These are phyloP conservation scores for Oxyscelio sp. DNA, from an alignment of 2,888 invertebrate species.

Conservation along the genomic window DNA sequence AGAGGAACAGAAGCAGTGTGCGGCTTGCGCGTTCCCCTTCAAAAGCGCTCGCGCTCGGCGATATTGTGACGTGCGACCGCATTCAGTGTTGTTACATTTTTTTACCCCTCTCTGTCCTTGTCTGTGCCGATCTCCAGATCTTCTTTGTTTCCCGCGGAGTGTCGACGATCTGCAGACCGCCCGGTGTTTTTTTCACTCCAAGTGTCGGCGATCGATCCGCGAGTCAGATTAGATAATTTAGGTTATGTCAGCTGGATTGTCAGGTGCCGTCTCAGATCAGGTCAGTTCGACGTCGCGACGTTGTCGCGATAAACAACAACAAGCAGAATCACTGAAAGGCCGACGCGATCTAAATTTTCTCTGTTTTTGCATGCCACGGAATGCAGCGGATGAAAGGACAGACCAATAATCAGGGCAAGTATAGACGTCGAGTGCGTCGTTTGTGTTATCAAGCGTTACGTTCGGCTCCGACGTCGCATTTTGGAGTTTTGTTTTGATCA, in stretches of 20 bases:
- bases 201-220: conserved; percentile 47
- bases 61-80: neutral
- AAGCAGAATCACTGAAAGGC: conserved; percentile 79
- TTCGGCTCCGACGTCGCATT: neutral
- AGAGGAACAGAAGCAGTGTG: conserved; percentile 34
- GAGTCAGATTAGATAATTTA: conserved; percentile 66
- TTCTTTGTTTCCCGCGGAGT: conserved; percentile 5
- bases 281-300: conserved; percentile 82
- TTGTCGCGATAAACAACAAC: conserved; percentile 53
- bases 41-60: conserved; percentile 10
- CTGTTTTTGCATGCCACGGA: conserved; percentile 88
- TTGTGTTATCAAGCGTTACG: conserved; percentile 19
- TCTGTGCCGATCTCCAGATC: no score
- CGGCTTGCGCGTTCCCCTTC: conserved; percentile 57
- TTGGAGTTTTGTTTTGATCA: neutral
- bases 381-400: conserved; percentile 89
- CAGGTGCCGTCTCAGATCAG: conserved; percentile 86
- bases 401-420: conserved; percentile 88
- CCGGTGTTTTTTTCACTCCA: neutral
- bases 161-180: no score
- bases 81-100: conserved; percentile 9
- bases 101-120: no score
- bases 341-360: conserved; percentile 84
- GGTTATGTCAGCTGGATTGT: conserved; percentile 88
- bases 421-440: conserved; percentile 33